phyloP scores from a whole-genome alignment of 2,888 invertebrate genomes.

The Stegophylla sp. region DNA sequence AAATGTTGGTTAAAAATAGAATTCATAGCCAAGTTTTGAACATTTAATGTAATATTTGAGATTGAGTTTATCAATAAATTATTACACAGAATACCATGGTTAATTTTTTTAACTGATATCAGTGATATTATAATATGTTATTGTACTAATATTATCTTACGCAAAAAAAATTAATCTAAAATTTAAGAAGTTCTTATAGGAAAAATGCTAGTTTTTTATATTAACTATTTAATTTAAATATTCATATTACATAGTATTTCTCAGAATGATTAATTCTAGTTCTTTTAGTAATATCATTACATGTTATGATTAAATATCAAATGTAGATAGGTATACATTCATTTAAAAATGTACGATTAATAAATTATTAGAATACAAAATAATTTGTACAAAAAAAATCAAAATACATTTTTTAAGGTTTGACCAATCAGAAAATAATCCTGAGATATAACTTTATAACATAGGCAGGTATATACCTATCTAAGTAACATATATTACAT shows the following conservation, averaged over 20 bases:
- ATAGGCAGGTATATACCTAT: slow-evolving; percentile 22
- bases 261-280: slow-evolving; percentile 40
- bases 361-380: not conserved
- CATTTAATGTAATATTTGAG: not conserved
- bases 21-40: too few relatives aligned
- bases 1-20: too few relatives aligned
- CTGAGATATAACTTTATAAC: slow-evolving; percentile 23
- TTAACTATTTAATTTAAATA: slow-evolving; percentile 1
- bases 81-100: not conserved
- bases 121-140: not conserved
- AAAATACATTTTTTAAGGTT: too few relatives aligned
- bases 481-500: slow-evolving; percentile 30
- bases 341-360: not conserved
- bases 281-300: not conserved
- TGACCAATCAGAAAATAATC: slow-evolving; percentile 23
- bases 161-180: not conserved
- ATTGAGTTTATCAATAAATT: not conserved
- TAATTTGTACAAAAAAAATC: too few relatives aligned
- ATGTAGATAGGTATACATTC: not conserved
- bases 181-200: not conserved
- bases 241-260: slow-evolving; percentile 14
- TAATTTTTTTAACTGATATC: not conserved
- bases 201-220: not conserved
- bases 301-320: not conserved
- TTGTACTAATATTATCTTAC: not conserved